These are phyloP conservation scores for Schrankia costaestrigalis DNA, from an alignment of 2,888 invertebrate genomes.

Conservation along the genomic window DNA sequence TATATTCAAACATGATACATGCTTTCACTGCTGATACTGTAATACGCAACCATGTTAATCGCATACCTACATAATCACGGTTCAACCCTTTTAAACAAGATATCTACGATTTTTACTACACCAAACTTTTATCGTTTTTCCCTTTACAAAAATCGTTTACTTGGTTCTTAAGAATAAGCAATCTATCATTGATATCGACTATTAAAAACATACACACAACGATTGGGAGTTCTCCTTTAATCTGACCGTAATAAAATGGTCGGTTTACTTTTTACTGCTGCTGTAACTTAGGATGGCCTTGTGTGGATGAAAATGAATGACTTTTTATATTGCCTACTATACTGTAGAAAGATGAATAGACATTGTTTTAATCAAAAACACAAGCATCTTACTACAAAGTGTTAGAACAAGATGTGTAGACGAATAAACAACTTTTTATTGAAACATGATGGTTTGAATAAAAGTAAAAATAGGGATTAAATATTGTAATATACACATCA, in stretches of 20 bases:
- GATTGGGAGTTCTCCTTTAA: slow-evolving; percentile 17
- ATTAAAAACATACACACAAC: slow-evolving; percentile 27
- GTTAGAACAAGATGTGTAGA: slow-evolving; percentile 14
- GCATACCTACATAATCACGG: too few species aligned
- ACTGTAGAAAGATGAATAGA: slow-evolving; percentile 26
- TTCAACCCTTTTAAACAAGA: too few species aligned
- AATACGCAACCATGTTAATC: too few species aligned
- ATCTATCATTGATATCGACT: slow-evolving; percentile 24
- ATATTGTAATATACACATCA: too few species aligned
- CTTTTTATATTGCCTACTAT: slow-evolving; percentile 36
- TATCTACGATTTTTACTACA: too few species aligned
- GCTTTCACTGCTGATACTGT: too few species aligned
- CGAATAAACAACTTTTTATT: not conserved
- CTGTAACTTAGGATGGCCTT: slow-evolving; percentile 28
- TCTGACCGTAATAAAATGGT: slow-evolving; percentile 38
- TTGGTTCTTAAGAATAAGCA: too few species aligned
- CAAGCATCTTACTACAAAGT: slow-evolving; percentile 16
- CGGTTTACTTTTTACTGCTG: slow-evolving; percentile 38
- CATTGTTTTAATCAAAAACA: slow-evolving; percentile 32
- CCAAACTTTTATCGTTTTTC: too few species aligned
- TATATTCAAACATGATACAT: too few species aligned
- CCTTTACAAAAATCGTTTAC: too few species aligned
- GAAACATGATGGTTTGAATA: not conserved
- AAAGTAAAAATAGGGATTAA: not conserved
- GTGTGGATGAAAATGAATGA: slow-evolving; percentile 34